A percentile compares a stretch with the other conserved stretches of the same genome.
These are phyloP conservation scores for Lampropteryx suffumata DNA, from an alignment of 2,888 invertebrate species.

Conservation along the genomic window DNA sequence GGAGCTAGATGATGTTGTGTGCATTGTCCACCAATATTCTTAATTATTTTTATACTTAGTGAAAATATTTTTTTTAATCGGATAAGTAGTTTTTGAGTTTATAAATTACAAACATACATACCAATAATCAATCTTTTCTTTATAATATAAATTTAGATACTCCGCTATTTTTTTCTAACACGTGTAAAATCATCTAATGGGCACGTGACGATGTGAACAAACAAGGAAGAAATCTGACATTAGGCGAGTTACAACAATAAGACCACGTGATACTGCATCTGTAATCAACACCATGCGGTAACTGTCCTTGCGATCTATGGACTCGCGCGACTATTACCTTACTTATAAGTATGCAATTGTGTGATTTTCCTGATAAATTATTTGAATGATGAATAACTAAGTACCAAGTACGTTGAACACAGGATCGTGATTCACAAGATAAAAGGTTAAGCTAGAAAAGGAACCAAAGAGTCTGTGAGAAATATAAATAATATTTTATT, in stretches of 20 bases:
- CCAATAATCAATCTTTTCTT: too few species aligned
- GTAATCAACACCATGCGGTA: conserved; percentile 30
- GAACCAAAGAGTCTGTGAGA: too few species aligned
- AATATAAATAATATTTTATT: too few species aligned
- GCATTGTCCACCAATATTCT: too few species aligned
- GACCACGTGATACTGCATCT: conserved; percentile 25
- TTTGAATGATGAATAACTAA: not conserved
- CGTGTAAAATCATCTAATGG: conserved; percentile 31
- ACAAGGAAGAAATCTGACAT: conserved; percentile 45
- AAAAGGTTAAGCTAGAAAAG: too few species aligned
- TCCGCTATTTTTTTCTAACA: conserved; percentile 23
- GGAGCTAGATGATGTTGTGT: too few species aligned
- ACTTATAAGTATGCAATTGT: conserved; percentile 18
- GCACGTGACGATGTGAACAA: conserved; percentile 39
- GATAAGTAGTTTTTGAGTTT: too few species aligned
- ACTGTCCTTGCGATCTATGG: conserved; percentile 28
- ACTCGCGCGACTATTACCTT: conserved; percentile 6
- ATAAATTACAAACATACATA: too few species aligned
- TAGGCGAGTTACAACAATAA: conserved; percentile 30
- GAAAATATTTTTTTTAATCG: too few species aligned
- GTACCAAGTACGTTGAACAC: not conserved
- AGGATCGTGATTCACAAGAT: conserved; percentile 4
- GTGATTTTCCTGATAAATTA: conserved; percentile 23
- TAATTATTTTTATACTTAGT: too few species aligned
- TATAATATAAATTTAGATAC: too few species aligned